Percentiles rank a stretch among this genome's conserved stretches.
Conservation (phyloP, 64 coral and sea anemone genomes). For the Montipora sp. region DNA sequence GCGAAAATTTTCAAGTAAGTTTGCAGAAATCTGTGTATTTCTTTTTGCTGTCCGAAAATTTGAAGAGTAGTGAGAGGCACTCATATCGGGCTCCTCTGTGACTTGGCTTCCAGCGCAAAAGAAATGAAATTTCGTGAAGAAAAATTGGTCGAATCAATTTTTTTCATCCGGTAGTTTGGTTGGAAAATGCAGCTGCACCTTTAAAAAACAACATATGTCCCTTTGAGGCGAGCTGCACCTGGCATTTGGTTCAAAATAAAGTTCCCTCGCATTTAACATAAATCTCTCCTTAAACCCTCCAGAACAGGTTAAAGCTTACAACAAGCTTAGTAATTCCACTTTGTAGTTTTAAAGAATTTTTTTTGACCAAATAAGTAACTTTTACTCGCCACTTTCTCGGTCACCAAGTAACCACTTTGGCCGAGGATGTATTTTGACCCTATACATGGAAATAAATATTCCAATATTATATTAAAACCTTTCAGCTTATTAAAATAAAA, state of each 20-base stretch:
- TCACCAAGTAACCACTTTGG: slow-evolving; percentile 84
- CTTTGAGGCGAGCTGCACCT: slow-evolving; percentile 82
- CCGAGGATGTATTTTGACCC: slow-evolving; percentile 66
- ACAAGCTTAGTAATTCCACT: slow-evolving; percentile 17
- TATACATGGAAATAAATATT: slow-evolving; percentile 84
- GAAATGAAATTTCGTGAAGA: slow-evolving; percentile 45
- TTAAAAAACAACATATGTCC: slow-evolving; percentile 98
- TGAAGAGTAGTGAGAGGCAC: neutral
- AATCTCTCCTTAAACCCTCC: slow-evolving; percentile 52
- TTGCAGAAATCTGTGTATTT: slow-evolving; percentile 82
- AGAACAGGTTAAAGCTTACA: slow-evolving; percentile 25
- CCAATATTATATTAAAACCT: slow-evolving; percentile 51
- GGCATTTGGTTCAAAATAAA: slow-evolving; percentile 77
- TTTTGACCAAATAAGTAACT: neutral
- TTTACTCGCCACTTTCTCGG: slow-evolving; percentile 12
- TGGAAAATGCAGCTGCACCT: slow-evolving; percentile 87
- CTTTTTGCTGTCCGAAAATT: slow-evolving; percentile 66
- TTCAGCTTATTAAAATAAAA: slow-evolving; percentile 79
- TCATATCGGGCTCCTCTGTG: neutral
- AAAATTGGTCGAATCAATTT: slow-evolving; percentile 68
- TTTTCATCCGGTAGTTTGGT: slow-evolving; percentile 92
- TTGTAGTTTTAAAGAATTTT: neutral
- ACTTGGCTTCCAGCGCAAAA: slow-evolving; percentile 19
- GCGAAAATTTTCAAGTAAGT: slow-evolving; percentile 96
- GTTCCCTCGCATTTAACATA: slow-evolving; percentile 58